phyloP scores from a whole-genome alignment of 53 echinoderm and acorn worm species.

The Holothuria scabra region DNA sequence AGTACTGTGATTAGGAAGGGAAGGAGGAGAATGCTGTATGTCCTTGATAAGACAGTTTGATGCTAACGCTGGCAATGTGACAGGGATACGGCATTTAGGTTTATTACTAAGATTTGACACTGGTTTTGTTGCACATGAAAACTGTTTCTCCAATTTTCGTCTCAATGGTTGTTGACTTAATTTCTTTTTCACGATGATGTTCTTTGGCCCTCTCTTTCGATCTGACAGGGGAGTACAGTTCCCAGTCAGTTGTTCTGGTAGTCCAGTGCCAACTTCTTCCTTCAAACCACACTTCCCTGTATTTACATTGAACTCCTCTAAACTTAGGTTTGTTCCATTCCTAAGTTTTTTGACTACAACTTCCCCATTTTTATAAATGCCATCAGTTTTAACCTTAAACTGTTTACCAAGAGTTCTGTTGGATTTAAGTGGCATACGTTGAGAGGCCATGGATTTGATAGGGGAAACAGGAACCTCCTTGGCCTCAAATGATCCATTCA shows the following conservation, averaged over 20 bases:
- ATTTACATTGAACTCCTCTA: background rate
- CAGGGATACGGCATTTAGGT: slow-evolving; percentile 22
- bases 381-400: slow-evolving; percentile 2
- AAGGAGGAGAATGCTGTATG: slow-evolving; percentile 35
- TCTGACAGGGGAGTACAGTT: background rate
- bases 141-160: slow-evolving; percentile 24
- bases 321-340: slow-evolving; percentile 32
- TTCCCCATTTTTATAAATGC: slow-evolving; percentile 29
- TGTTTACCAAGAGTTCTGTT: background rate
- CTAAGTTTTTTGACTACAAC: slow-evolving; percentile 17
- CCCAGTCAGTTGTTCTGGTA: no score
- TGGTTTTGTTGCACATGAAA: slow-evolving; percentile 31
- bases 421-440: background rate
- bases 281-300: background rate
- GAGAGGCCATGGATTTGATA: background rate
- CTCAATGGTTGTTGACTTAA: slow-evolving; percentile 3
- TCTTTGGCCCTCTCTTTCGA: background rate
- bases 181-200: slow-evolving; percentile 1
- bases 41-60: slow-evolving; percentile 20
- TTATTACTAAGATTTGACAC: background rate
- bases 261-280: background rate
- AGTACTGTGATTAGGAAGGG: slow-evolving; percentile 65
- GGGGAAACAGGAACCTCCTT: background rate
- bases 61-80: slow-evolving; percentile 48
- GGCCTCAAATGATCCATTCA: slow-evolving; percentile 21